A percentile compares a stretch with the other conserved stretches of the same genome.
Evolutionary conservation across 2,888 invertebrate species (phyloP).

Genomic region (Diadromus collaris): DNA sequence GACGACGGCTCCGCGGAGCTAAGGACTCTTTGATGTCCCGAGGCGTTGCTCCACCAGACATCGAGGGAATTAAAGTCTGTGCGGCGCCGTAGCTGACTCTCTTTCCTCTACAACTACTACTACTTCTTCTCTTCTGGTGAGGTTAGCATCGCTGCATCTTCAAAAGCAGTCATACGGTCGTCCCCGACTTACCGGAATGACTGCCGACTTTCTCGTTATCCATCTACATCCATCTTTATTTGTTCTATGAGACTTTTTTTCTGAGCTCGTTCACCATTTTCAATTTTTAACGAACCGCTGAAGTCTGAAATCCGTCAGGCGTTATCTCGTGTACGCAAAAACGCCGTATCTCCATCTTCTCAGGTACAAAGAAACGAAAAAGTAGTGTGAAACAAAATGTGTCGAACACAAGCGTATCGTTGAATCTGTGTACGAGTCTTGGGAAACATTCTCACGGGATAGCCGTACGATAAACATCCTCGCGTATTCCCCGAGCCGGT

Average conservation of each 20-base stretch:
- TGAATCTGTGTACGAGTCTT: not conserved
- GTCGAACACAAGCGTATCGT: not conserved
- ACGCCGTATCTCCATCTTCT: not conserved
- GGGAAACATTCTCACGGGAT: not conserved
- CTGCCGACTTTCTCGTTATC: slow-evolving; percentile 4
- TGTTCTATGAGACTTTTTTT: not conserved
- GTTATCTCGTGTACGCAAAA: not conserved
- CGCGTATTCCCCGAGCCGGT: not conserved
- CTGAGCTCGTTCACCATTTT: slow-evolving; percentile 12
- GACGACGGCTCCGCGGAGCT: slow-evolving; percentile 17
- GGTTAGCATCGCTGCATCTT: not conserved
- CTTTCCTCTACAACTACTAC: not conserved
- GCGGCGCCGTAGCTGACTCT: slow-evolving; percentile 11
- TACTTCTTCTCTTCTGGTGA: not conserved
- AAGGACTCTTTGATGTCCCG: slow-evolving; percentile 45
- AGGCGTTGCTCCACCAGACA: slow-evolving; percentile 28
- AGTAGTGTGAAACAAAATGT: not conserved
- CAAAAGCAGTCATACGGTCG: not conserved
- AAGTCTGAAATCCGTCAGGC: not conserved
- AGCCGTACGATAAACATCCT: not conserved
- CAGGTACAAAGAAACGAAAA: not conserved
- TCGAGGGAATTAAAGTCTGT: slow-evolving; percentile 47
- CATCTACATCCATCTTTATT: not conserved
- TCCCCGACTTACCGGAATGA: not conserved
- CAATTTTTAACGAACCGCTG: not conserved